Evolutionary conservation across 2,113 vertebrate species (phyloP).

Genomic region (Desmodus rotundus): DNA sequence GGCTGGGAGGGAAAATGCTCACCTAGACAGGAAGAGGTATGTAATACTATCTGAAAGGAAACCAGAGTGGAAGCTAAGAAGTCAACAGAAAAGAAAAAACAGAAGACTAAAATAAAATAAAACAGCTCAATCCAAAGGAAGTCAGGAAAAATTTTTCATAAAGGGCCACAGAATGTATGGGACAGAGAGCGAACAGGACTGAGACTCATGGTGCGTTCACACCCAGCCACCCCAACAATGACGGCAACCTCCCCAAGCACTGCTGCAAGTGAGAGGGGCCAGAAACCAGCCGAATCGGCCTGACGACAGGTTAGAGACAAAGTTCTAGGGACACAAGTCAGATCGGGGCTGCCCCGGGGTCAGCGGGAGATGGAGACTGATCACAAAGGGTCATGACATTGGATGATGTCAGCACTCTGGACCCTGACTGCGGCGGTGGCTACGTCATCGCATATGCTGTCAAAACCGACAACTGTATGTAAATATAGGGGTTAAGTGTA

Average conservation of each 20-base stretch:
- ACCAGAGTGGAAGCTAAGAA: background rate
- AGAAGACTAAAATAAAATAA: background rate
- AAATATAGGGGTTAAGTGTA: background rate
- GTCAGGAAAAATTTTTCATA: background rate
- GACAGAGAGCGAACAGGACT: background rate
- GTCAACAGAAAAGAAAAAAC: background rate
- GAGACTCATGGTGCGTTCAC: background rate
- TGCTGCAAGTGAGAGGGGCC: background rate
- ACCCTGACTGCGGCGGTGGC: background rate
- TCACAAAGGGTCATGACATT: background rate
- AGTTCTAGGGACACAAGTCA: background rate
- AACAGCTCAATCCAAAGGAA: background rate
- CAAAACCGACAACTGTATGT: background rate
- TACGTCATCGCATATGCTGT: background rate
- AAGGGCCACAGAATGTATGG: background rate
- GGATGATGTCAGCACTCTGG: background rate
- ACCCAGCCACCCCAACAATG: background rate
- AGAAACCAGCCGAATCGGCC: no score
- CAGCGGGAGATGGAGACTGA: background rate
- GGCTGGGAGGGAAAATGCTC: background rate
- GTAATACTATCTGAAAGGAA: background rate
- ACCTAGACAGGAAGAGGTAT: background rate
- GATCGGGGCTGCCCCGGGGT: background rate
- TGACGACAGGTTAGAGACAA: no score
- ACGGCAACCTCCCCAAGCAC: background rate